These are phyloP conservation scores for Colletes collaris DNA, from an alignment of 2,888 invertebrate genomes.

Conservation along the genomic window DNA sequence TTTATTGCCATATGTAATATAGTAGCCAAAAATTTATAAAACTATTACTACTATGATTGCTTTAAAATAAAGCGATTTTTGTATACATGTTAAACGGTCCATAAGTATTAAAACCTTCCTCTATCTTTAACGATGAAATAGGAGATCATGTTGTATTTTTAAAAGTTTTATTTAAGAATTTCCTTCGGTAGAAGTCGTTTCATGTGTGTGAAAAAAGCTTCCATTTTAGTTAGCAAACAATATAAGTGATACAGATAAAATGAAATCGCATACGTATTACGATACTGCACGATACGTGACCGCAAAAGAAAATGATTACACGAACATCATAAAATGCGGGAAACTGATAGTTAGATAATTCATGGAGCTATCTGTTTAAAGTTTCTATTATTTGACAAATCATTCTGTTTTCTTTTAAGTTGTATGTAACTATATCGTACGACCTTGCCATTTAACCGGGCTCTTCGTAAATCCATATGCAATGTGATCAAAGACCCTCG, in stretches of 20 bases:
- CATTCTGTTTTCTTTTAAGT: conserved; percentile 38
- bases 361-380: conserved; percentile 11
- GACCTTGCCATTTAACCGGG: conserved; percentile 49
- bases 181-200: background rate
- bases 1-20: conserved; percentile 60
- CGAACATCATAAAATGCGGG: background rate
- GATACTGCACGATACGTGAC: conserved; percentile 13
- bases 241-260: conserved; percentile 22
- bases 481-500: conserved; percentile 54
- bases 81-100: conserved; percentile 48
- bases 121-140: conserved; percentile 8
- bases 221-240: conserved; percentile 6
- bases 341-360: conserved; percentile 13
- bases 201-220: background rate
- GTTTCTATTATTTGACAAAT: conserved; percentile 29
- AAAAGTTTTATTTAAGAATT: background rate
- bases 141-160: background rate
- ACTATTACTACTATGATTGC: conserved; percentile 47
- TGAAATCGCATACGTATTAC: conserved; percentile 2
- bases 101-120: conserved; percentile 41
- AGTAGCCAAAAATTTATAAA: conserved; percentile 52
- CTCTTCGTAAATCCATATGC: conserved; percentile 50
- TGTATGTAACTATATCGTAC: conserved; percentile 17
- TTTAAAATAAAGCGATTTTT: conserved; percentile 63
- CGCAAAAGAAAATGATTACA: background rate